phyloP scores from a whole-genome alignment of 2,888 invertebrate genomes.

The Oscheius sp. region DNA sequence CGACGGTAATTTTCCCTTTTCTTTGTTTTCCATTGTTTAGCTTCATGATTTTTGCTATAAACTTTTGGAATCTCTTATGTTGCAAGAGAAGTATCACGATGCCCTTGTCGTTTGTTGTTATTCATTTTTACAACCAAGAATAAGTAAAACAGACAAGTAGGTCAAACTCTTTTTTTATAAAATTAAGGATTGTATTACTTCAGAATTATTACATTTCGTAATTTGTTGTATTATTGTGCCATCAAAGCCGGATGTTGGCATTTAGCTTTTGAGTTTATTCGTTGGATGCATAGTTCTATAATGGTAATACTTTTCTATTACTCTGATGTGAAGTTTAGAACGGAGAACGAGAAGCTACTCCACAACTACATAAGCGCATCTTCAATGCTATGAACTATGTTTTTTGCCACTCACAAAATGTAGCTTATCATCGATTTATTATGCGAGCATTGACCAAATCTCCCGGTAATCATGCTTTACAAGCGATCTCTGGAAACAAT shows the following conservation, averaged over 20 bases:
- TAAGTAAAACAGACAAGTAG: slow-evolving; percentile 51
- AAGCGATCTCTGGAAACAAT: slow-evolving; percentile 68
- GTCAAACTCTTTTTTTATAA: no score
- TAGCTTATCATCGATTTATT: slow-evolving; percentile 65
- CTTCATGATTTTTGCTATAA: slow-evolving; percentile 67
- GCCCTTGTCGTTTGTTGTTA: slow-evolving; percentile 64
- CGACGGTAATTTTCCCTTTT: slow-evolving; percentile 29
- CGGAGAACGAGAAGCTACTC: slow-evolving; percentile 30
- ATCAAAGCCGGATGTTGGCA: slow-evolving; percentile 58
- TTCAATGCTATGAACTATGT: slow-evolving; percentile 68
- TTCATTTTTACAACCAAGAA: slow-evolving; percentile 61
- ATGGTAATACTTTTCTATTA: slow-evolving; percentile 25
- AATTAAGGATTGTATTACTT: no score
- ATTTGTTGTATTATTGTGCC: slow-evolving; percentile 60
- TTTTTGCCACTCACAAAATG: slow-evolving; percentile 64
- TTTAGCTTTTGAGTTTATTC: slow-evolving; percentile 67
- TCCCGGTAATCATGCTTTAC: slow-evolving; percentile 61
- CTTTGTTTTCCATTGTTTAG: slow-evolving; percentile 19
- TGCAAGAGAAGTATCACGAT: slow-evolving; percentile 47
- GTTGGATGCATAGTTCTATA: slow-evolving; percentile 48
- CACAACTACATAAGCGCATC: slow-evolving; percentile 44
- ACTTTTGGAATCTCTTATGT: slow-evolving; percentile 57
- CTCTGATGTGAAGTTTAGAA: background rate
- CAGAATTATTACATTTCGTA: slow-evolving; percentile 59
- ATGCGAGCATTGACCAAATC: slow-evolving; percentile 61